Conservation (phyloP, 2,797 vertebrate species). For the Gymnothorax reevesii region DNA sequence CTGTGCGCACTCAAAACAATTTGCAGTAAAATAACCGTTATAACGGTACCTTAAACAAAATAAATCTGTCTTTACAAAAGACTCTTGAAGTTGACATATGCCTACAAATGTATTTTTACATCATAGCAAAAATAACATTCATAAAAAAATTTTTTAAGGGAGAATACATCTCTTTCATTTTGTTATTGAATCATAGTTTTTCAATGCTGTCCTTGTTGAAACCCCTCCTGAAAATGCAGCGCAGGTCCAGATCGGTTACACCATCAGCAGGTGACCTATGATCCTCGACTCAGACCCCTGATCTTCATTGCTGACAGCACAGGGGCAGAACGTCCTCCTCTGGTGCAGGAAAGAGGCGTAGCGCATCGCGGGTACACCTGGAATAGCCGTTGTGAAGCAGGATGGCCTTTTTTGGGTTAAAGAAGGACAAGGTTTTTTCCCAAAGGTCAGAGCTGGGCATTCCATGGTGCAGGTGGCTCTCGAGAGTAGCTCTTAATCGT, state of each 20-base stretch:
- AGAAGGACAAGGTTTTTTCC: constrained; percentile 70
- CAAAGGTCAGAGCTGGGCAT: constrained; percentile 60
- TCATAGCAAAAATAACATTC: constrained; percentile 28
- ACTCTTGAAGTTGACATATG: constrained; percentile 39
- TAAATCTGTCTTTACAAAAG: constrained; percentile 48
- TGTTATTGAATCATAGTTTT: not conserved
- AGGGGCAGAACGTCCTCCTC: constrained; percentile 66
- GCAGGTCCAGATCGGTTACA: not conserved
- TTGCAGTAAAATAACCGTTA: constrained; percentile 44
- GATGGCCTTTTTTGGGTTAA: constrained; percentile 59
- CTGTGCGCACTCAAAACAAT: constrained; percentile 37
- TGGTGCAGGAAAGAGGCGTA: constrained; percentile 59
- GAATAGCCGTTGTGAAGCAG: constrained; percentile 68
- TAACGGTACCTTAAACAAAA: constrained; percentile 22
- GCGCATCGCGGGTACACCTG: constrained; percentile 61
- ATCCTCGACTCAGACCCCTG: not conserved
- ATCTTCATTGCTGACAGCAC: constrained; percentile 57
- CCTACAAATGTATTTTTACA: constrained; percentile 22
- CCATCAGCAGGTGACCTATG: not conserved
- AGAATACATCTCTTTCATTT: constrained; percentile 1
- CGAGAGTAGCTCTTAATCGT: constrained; percentile 54
- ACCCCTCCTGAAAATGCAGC: not conserved
- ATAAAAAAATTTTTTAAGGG: constrained; percentile 21
- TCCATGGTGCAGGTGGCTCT: constrained; percentile 56
- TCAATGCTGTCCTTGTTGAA: not conserved